Evolutionary conservation across 2,888 invertebrate species (phyloP).

Genomic region (Cephus runcator): DNA sequence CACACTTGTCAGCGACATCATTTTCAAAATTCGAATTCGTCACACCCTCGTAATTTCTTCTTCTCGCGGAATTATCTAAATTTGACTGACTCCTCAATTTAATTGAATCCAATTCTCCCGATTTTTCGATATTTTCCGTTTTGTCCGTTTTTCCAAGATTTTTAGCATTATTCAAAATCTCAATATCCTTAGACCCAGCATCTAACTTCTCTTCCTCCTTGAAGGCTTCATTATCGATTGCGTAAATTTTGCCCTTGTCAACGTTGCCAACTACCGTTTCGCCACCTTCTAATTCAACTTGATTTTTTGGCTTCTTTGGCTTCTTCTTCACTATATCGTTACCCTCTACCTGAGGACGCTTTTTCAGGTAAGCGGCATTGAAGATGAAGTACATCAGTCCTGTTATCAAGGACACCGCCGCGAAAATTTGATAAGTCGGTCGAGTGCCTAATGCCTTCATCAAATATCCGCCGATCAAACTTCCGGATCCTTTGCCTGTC

Average conservation of each 20-base stretch:
- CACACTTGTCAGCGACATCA: constrained; percentile 31
- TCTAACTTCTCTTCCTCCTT: constrained; percentile 10
- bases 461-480: constrained; percentile 79
- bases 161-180: constrained; percentile 47
- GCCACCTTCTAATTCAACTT: constrained; percentile 30
- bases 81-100: neutral
- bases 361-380: constrained; percentile 74
- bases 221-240: constrained; percentile 33
- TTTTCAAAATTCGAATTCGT: constrained; percentile 37
- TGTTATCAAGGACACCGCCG: constrained; percentile 72
- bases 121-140: neutral
- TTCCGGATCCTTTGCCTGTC: constrained; percentile 80
- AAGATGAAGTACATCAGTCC: constrained; percentile 77
- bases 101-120: neutral
- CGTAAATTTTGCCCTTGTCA: constrained; percentile 8
- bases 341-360: constrained; percentile 67
- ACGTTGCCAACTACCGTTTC: constrained; percentile 28
- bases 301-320: constrained; percentile 46
- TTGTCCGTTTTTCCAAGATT: constrained; percentile 49
- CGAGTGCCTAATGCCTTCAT: constrained; percentile 80
- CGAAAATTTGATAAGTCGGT: constrained; percentile 78
- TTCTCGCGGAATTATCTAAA: neutral
- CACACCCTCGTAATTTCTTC: constrained; percentile 18
- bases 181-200: constrained; percentile 28
- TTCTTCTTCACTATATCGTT: constrained; percentile 73